Evolutionary conservation across 1,140 invertebrate genomes (phyloP).

Genomic region (Polypedilum pembai): DNA sequence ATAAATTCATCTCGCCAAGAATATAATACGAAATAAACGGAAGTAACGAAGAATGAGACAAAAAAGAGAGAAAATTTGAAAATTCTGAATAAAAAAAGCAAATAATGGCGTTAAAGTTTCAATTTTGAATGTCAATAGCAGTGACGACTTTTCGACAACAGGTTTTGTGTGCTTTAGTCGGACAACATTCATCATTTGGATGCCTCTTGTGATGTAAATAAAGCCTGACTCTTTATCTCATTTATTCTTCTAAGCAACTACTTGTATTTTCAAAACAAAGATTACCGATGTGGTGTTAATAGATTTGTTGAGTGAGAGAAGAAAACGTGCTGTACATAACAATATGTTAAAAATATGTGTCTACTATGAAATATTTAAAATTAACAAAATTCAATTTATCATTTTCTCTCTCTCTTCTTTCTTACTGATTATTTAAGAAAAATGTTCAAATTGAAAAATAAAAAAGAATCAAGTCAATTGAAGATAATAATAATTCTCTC

Average conservation of each 20-base stretch:
- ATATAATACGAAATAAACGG: not conserved
- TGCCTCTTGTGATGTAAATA: conserved; percentile 22
- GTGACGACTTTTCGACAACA: conserved; percentile 9
- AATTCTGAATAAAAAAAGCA: conserved; percentile 1
- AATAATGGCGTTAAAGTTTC: conserved; percentile 10
- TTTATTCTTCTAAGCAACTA: conserved; percentile 1
- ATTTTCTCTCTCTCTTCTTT: not conserved
- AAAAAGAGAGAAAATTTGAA: not conserved
- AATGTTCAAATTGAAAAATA: no score
- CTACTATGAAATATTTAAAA: not conserved
- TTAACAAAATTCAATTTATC: conserved; percentile 4
- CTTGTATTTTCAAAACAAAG: conserved; percentile 25
- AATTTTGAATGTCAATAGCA: conserved; percentile 22
- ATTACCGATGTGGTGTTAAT: conserved; percentile 7
- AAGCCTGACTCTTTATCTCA: not conserved
- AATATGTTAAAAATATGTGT: no score
- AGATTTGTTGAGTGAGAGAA: not conserved
- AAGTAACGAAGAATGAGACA: not conserved
- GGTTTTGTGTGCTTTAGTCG: not conserved
- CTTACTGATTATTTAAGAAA: no score
- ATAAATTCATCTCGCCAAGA: no score
- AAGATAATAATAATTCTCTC: no score
- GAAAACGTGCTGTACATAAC: no score
- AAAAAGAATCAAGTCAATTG: no score
- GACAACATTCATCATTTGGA: conserved; percentile 10